phyloP scores from a whole-genome alignment of 2,888 invertebrate species.

The Horisme vitalbata region DNA sequence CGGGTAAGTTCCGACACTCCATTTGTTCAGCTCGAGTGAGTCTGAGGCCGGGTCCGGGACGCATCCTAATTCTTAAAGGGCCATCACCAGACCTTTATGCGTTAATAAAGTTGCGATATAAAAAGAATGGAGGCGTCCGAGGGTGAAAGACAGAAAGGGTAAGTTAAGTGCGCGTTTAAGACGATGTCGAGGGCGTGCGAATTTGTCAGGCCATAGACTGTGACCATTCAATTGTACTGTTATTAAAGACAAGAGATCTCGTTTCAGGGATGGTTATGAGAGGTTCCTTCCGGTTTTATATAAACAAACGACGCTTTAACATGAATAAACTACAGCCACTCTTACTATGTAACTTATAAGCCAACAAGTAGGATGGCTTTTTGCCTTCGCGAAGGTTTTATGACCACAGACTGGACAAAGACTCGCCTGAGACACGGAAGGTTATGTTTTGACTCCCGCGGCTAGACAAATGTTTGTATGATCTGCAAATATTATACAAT shows the following conservation, averaged over 20 bases:
- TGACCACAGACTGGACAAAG: too few species aligned
- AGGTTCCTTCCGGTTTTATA: constrained; percentile 42
- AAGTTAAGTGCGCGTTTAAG: constrained; percentile 81
- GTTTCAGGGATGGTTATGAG: constrained; percentile 43
- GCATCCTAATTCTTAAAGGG: constrained; percentile 82
- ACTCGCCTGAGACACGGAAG: too few species aligned
- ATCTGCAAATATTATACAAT: too few species aligned
- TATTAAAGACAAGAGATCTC: constrained; percentile 73
- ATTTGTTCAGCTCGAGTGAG: constrained; percentile 75
- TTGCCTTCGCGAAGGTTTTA: too few species aligned
- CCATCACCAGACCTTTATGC: constrained; percentile 82
- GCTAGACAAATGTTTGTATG: too few species aligned
- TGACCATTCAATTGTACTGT: constrained; percentile 73
- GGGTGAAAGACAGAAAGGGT: constrained; percentile 79
- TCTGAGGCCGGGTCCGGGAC: constrained; percentile 66
- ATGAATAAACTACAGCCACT: constrained; percentile 1
- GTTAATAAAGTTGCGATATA: constrained; percentile 83
- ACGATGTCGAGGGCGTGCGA: constrained; percentile 79
- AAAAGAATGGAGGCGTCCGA: constrained; percentile 81
- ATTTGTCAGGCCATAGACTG: constrained; percentile 75
- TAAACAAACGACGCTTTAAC: constrained; percentile 25
- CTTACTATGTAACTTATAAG: too few species aligned
- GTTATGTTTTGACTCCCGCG: too few species aligned
- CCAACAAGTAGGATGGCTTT: too few species aligned
- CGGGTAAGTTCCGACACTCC: constrained; percentile 69